These are phyloP conservation scores for Lasioglossum pauxillum DNA, from an alignment of 2,888 invertebrate genomes.

Conservation along the genomic window DNA sequence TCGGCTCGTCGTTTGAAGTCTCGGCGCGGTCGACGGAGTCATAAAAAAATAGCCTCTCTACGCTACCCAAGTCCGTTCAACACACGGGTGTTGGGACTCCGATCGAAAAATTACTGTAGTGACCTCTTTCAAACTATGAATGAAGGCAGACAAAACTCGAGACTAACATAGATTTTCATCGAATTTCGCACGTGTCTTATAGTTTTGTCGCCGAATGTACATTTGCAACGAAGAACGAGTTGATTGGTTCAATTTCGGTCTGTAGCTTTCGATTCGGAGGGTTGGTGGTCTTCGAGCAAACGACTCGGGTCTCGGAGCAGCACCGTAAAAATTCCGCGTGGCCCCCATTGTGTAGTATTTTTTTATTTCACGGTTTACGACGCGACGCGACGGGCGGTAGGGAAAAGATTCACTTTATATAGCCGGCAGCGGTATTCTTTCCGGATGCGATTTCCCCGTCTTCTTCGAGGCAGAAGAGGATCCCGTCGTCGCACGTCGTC, in stretches of 20 bases:
- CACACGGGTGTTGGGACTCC: no score
- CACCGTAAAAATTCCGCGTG: background rate
- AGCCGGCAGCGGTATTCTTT: conserved; percentile 8
- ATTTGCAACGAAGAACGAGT: background rate
- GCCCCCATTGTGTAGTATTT: background rate
- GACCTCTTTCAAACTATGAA: no score
- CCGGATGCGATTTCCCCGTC: background rate
- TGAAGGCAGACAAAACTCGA: no score
- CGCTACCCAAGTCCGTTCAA: no score
- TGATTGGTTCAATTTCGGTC: background rate
- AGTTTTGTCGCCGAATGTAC: no score
- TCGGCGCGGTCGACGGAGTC: no score
- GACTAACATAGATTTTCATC: no score
- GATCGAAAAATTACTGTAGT: no score
- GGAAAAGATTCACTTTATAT: conserved; percentile 2
- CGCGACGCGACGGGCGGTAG: background rate
- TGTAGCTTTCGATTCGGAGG: background rate
- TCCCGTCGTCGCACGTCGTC: background rate
- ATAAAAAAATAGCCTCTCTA: no score
- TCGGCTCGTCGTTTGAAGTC: no score
- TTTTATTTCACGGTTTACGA: conserved; percentile 2
- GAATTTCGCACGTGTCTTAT: no score
- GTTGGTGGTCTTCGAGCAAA: background rate
- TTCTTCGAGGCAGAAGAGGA: background rate
- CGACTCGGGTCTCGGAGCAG: background rate